Conservation (phyloP, 2,797 vertebrate species). For the Helostoma temminkii region DNA sequence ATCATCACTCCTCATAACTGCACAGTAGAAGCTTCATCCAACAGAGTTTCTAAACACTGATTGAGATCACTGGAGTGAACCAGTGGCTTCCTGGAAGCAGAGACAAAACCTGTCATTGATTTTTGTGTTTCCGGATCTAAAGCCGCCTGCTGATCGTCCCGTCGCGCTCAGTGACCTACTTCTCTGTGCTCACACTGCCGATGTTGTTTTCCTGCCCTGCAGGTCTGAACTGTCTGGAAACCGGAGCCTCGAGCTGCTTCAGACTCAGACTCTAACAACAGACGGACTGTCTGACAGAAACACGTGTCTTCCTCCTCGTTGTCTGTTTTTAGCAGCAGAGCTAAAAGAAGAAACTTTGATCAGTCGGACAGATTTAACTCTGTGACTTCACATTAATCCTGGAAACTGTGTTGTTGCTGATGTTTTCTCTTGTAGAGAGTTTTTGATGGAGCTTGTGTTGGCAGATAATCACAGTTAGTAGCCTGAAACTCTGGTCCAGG, state of each 20-base stretch:
- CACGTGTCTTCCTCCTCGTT: slow-evolving; percentile 37
- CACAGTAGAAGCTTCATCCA: no score
- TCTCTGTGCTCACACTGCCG: slow-evolving; percentile 5
- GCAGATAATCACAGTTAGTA: no score
- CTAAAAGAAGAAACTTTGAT: slow-evolving; percentile 52
- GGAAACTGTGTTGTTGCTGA: neutral
- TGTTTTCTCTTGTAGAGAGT: no score
- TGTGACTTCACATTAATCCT: neutral
- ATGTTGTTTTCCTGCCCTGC: slow-evolving; percentile 26
- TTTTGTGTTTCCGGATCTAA: neutral
- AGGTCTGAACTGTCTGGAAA: neutral
- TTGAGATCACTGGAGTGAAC: no score
- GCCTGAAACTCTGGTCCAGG: no score
- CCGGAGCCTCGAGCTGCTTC: neutral
- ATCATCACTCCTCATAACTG: no score
- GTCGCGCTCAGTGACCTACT: neutral
- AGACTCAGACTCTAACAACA: slow-evolving; percentile 17
- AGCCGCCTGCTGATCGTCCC: neutral
- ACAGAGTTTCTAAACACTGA: no score
- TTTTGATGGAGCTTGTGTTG: no score
- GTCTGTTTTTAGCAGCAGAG: slow-evolving; percentile 40
- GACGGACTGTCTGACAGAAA: slow-evolving; percentile 39
- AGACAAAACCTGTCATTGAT: neutral
- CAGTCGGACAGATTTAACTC: neutral
- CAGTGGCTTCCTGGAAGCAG: no score